Evolutionary conservation across 92 coral and sea anemone species (phyloP), one percentile per base, ranked within the genome.

Genomic region (Porites divaricata): DNA sequence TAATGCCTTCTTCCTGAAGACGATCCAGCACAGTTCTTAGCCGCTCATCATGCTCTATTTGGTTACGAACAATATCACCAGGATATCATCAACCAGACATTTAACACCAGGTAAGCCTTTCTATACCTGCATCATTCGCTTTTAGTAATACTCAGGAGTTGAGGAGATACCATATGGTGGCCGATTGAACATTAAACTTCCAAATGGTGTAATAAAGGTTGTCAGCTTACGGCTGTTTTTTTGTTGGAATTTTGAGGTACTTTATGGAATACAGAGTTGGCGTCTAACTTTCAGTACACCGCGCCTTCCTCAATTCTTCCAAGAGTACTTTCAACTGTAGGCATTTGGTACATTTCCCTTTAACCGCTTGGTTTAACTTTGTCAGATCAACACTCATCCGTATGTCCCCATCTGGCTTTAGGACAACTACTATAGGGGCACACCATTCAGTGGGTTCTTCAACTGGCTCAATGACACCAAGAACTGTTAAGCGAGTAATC

Each of bases 361-460:
- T n/a, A n/a, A n/a, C n/a, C n/a, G n/a, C n/a, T n/a, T n/a, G n/a
- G n/a, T n/a, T n/a, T 17, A 88, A 84, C 80, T 62, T 84, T 73
- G 89, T 85, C 12, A 84, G 67, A 77, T 84, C 89, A 23, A 84
- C 86, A n/a, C 91, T 78, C 52, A 88, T 79, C 50, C 89, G 57
- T 10, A 76, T 83, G 0, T 71, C 67, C 45, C 85, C 88, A 57
- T 79, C 65, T 9, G 87, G 72, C 70, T 88, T 91, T 26, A 88
- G 92, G 13, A 91, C 91, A 7, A 89, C 88, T 8, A 86, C 90
- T 20, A 81, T 86, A 11, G 83, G 78, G 69, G 88, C 81, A 68
- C 88, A 86, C 88, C 90, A 81, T 50, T 90, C 85, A 26, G 87
- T 86, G 24, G 88, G 88, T n/a, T 78, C 70, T 9, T 78, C 89